phyloP scores from a whole-genome alignment of 2,888 invertebrate species.

The Clusia tigrina region DNA sequence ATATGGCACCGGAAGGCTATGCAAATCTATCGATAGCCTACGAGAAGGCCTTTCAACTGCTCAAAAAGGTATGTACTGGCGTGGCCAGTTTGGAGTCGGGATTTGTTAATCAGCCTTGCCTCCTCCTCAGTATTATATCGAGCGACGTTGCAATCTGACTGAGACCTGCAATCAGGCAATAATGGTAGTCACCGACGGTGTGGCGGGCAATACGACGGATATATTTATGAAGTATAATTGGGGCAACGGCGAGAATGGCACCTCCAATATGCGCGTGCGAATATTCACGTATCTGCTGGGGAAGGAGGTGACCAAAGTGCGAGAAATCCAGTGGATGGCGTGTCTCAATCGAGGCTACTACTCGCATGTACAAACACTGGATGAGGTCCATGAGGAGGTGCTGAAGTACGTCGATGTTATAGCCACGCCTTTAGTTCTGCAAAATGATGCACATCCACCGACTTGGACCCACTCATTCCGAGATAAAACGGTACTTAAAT shows the following conservation, averaged over 20 bases:
- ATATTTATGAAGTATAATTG: conserved; percentile 84
- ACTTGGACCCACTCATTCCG: conserved; percentile 96
- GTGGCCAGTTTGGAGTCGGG: neutral
- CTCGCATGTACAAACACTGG: conserved; percentile 92
- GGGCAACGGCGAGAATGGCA: conserved; percentile 69
- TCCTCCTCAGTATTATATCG: conserved; percentile 65
- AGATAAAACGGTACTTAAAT: conserved; percentile 75
- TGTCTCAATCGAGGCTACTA: conserved; percentile 95
- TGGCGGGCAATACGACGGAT: conserved; percentile 86
- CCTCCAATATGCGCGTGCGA: conserved; percentile 80
- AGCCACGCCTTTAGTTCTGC: conserved; percentile 83
- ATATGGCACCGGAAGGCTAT: conserved; percentile 75
- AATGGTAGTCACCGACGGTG: conserved; percentile 96
- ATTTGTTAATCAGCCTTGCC: neutral
- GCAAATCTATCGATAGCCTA: conserved; percentile 88
- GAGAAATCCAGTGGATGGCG: conserved; percentile 93
- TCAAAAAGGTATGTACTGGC: conserved; percentile 71
- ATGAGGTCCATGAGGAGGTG: conserved; percentile 96
- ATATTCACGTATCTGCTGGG: conserved; percentile 97
- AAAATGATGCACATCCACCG: conserved; percentile 77
- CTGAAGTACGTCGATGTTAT: conserved; percentile 95
- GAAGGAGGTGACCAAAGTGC: conserved; percentile 88
- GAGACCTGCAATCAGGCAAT: conserved; percentile 90
- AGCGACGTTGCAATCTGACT: conserved; percentile 67
- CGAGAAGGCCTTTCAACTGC: conserved; percentile 81